Conservation (phyloP, 2,888 invertebrate species). For the Scaptomyza reducta region DNA sequence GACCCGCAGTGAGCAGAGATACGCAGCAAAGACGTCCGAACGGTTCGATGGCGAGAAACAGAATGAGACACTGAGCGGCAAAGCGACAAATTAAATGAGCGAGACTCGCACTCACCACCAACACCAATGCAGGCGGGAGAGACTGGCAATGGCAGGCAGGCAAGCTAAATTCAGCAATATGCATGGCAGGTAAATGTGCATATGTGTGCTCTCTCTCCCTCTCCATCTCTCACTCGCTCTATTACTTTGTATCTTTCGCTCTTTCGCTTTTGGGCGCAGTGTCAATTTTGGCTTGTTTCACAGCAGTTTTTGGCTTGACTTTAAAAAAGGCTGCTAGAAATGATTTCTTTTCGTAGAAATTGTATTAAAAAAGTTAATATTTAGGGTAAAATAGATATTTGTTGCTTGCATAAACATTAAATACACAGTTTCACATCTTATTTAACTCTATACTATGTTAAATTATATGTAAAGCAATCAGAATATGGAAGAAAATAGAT, state of each 20-base stretch:
- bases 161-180: constrained; percentile 63
- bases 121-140: constrained; percentile 1
- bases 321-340: constrained; percentile 2
- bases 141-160: constrained; percentile 9
- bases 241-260: neutral
- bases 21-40: constrained; percentile 67
- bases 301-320: constrained; percentile 35
- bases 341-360: neutral
- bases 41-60: constrained; percentile 76
- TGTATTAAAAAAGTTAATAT: constrained; percentile 3
- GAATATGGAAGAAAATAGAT: too few species aligned
- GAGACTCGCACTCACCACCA: constrained; percentile 4
- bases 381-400: neutral
- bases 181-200: constrained; percentile 48
- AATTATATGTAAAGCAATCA: too few species aligned
- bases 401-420: neutral
- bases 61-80: constrained; percentile 67
- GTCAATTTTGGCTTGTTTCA: constrained; percentile 44
- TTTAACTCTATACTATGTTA: too few species aligned
- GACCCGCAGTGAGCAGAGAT: constrained; percentile 29
- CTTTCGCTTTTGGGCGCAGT: constrained; percentile 27
- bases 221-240: constrained; percentile 20
- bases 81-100: constrained; percentile 57
- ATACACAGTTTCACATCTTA: too few species aligned
- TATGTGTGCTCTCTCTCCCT: constrained; percentile 15